These are phyloP conservation scores for Xiphydria camelus DNA, from an alignment of 2,888 invertebrate species.

Conservation along the genomic window DNA sequence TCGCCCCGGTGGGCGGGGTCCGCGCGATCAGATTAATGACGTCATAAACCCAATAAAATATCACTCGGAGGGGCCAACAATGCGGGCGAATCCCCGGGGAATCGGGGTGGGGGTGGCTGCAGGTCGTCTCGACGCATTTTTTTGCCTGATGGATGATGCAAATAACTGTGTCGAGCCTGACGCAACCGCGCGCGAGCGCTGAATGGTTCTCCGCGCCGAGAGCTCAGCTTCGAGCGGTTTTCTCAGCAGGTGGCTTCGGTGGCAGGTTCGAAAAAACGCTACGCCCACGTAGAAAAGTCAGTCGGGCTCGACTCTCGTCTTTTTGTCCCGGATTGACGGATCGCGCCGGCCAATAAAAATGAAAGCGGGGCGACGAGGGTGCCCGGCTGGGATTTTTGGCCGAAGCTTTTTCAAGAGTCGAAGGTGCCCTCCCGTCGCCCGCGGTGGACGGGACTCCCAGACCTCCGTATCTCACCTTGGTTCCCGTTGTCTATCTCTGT, in stretches of 20 bases:
- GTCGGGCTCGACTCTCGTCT: slow-evolving; percentile 22
- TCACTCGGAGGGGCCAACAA: slow-evolving; percentile 48
- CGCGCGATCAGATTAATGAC: slow-evolving; percentile 57
- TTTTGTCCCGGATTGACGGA: slow-evolving; percentile 26
- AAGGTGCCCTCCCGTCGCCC: too few relatives aligned
- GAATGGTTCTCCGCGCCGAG: slow-evolving; percentile 26
- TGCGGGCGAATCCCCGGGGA: slow-evolving; percentile 47
- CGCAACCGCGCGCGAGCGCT: slow-evolving; percentile 43
- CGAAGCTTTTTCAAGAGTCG: too few relatives aligned
- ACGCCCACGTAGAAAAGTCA: slow-evolving; percentile 33
- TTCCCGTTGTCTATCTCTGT: too few relatives aligned
- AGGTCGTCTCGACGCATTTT: slow-evolving; percentile 11
- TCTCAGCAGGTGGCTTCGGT: slow-evolving; percentile 51
- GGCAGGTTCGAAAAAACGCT: slow-evolving; percentile 27
- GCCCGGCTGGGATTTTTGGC: too few relatives aligned
- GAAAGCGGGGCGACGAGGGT: slow-evolving; percentile 31
- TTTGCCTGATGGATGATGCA: slow-evolving; percentile 54
- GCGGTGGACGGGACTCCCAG: too few relatives aligned
- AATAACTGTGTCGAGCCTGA: slow-evolving; percentile 44
- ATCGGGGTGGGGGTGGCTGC: slow-evolving; percentile 25
- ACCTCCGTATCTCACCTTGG: too few relatives aligned
- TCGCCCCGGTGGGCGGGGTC: slow-evolving; percentile 50
- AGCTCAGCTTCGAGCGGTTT: slow-evolving; percentile 39
- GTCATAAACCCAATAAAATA: slow-evolving; percentile 58
- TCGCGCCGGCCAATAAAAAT: slow-evolving; percentile 34